phyloP scores from a whole-genome alignment of 2,113 vertebrate species.

The human (Homo sapiens) region DNA sequence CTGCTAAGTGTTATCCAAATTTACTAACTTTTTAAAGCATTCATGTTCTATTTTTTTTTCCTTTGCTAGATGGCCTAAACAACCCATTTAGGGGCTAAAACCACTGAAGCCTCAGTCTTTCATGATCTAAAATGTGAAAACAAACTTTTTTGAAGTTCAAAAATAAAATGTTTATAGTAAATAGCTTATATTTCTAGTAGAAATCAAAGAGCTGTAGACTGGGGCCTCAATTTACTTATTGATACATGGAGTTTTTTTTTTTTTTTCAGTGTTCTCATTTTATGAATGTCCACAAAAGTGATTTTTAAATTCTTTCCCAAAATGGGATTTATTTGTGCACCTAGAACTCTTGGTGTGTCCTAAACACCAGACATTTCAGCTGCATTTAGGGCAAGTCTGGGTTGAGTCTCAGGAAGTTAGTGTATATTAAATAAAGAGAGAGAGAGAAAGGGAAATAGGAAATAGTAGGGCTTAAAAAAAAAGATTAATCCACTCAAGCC shows the following conservation, averaged over 20 bases:
- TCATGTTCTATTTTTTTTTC: not conserved
- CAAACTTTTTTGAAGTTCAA: conserved; percentile 57
- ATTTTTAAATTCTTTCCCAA: not conserved
- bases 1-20: not conserved
- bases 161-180: not conserved
- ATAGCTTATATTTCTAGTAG: conserved; percentile 33
- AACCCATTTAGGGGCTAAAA: conserved; percentile 46
- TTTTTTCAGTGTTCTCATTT: conserved; percentile 22
- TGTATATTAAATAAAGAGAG: conserved; percentile 26
- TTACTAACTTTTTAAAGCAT: not conserved
- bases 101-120: not conserved
- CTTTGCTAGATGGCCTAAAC: not conserved
- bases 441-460: conserved; percentile 1
- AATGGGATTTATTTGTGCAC: not conserved
- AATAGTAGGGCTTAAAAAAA: not conserved
- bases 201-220: not conserved
- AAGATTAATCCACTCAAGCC: conserved; percentile 50
- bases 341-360: not conserved
- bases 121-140: conserved; percentile 36
- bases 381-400: conserved; percentile 21
- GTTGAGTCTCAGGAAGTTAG: conserved; percentile 47
- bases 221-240: conserved; percentile 5
- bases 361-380: conserved; percentile 30
- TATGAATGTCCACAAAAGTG: not conserved
- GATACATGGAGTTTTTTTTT: not conserved